Base-by-base conservation (phyloP, 2,113 vertebrate genomes). In the Australoheros scitulus region DNA sequence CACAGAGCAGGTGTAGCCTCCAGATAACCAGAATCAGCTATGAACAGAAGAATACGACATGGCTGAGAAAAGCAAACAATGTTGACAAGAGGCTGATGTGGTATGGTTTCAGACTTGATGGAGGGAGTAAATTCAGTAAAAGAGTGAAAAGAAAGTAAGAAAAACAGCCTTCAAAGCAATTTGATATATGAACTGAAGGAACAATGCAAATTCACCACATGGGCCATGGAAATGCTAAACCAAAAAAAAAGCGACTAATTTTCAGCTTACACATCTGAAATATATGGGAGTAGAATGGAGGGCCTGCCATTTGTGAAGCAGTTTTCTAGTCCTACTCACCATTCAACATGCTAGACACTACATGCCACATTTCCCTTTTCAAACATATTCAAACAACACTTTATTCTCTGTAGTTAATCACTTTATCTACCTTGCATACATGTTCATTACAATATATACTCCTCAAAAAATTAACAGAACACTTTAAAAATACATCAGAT, bases 1-100 rank as follows among this genome's bases (percentile, higher is more conserved):
- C 61, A 61, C 15, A 74, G 26, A 76, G 79, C 92, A 92, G 89
- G 89, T 95, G 96, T 70, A 2, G 4, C 26, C 59, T 81, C 47
- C 93, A 94, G 96, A 97, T 97, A 97, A 97, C 94, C 41, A 52
- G 91, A 95, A 95, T 90, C 94, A 90, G 91, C 1, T 5, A 70
- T 61, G 88, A 86, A 88, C 92, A 94, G 90, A 70, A 85, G 52
- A 13, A 2, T 2, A 2, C 3, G 15, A 76, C 55, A 47, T 22
- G 43, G 79, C 60, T 13, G 14, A 79, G 61, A 78, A n/a, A 61
- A 63, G 24, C 52, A 15, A 90, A 82, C 78, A 86, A 86, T 76
- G 87, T 68, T 3, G n/a, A 32, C 55, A 32, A 79, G 81, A 63
- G 55, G 77, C n/a, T 29, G 80, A 36, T 57, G 38, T 10, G 41